Conservation (phyloP, 2,888 invertebrate genomes). For the Fragum fragum region DNA sequence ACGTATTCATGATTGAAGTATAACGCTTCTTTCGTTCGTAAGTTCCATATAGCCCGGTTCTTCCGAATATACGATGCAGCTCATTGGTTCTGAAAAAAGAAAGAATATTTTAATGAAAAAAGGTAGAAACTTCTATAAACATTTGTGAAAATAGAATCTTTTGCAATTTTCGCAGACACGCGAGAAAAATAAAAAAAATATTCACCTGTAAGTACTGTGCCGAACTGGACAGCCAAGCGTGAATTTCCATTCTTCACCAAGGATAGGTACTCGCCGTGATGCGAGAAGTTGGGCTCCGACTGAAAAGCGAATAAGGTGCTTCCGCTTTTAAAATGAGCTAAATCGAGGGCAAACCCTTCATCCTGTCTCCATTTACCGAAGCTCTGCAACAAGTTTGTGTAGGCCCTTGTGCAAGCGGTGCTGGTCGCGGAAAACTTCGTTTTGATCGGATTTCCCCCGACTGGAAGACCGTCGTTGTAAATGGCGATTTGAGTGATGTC, state of each 20-base stretch:
- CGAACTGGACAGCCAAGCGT: slow-evolving; percentile 27
- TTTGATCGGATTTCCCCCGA: slow-evolving; percentile 44
- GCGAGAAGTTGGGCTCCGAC: slow-evolving; percentile 36
- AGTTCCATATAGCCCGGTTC: slow-evolving; percentile 40
- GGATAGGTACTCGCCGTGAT: slow-evolving; percentile 41
- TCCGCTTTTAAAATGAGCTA: slow-evolving; percentile 21
- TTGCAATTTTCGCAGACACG: too few relatives aligned
- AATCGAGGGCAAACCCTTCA: slow-evolving; percentile 31
- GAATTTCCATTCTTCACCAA: slow-evolving; percentile 42
- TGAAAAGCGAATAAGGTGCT: slow-evolving; percentile 42
- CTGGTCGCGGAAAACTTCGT: slow-evolving; percentile 25
- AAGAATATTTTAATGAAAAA: not conserved
- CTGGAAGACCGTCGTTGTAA: slow-evolving; percentile 55
- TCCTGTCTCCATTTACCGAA: slow-evolving; percentile 49
- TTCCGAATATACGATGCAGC: slow-evolving; percentile 51
- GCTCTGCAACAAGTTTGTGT: slow-evolving; percentile 36
- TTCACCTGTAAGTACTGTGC: not conserved
- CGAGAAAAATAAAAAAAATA: too few relatives aligned
- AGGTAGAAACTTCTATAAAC: too few relatives aligned
- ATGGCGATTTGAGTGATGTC: slow-evolving; percentile 42
- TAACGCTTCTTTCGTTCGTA: slow-evolving; percentile 29
- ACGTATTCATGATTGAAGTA: slow-evolving; percentile 44
- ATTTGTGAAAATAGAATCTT: too few relatives aligned
- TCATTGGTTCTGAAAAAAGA: slow-evolving; percentile 49
- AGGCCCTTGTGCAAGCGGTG: slow-evolving; percentile 34